These are phyloP conservation scores for Anolis sagrei DNA, from an alignment of 2,113 vertebrate genomes.

Conservation along the genomic window DNA sequence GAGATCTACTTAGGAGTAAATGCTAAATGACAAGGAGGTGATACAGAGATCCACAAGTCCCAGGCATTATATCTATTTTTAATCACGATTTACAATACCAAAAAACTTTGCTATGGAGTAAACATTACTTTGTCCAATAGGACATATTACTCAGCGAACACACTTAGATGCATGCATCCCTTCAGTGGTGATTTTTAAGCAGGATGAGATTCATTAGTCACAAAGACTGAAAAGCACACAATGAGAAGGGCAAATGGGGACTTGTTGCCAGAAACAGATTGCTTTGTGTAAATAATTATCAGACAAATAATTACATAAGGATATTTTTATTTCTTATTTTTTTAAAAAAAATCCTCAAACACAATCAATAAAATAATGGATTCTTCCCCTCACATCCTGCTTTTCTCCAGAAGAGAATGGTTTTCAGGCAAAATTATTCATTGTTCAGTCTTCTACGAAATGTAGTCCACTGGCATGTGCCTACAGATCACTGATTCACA, in stretches of 20 bases:
- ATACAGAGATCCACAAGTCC: too few species aligned
- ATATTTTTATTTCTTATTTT: neutral
- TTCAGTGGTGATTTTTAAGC: neutral
- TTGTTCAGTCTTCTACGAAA: neutral
- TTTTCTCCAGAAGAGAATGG: constrained; percentile 7
- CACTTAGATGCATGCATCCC: too few species aligned
- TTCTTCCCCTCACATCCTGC: neutral
- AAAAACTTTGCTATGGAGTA: neutral
- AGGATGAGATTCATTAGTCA: neutral
- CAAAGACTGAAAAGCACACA: too few species aligned
- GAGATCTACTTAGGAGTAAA: too few species aligned
- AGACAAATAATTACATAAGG: neutral
- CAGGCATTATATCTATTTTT: neutral
- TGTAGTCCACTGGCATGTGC: neutral
- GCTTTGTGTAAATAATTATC: neutral
- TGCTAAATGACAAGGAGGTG: too few species aligned
- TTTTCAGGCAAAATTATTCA: constrained; percentile 5
- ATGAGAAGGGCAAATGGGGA: neutral
- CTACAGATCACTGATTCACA: neutral
- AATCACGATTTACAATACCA: neutral
- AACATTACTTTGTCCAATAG: neutral
- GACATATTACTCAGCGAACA: neutral
- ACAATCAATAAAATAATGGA: neutral
- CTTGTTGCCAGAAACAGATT: neutral
- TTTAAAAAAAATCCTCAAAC: neutral